Percentiles rank a stretch among this genome's conserved stretches.
Conservation (phyloP, 2,797 vertebrate species). For the Lemur catta region DNA sequence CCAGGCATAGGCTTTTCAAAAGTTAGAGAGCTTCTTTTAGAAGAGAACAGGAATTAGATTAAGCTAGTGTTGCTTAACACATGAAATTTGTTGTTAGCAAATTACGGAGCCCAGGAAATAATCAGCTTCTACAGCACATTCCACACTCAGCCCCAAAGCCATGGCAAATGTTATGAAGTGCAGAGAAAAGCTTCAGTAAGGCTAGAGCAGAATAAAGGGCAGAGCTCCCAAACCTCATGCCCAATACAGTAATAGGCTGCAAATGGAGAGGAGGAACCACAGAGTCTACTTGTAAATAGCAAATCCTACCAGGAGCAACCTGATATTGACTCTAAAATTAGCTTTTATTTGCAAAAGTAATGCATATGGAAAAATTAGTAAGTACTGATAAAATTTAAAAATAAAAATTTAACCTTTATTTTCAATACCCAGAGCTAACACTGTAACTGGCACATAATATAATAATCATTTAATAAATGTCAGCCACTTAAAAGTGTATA, state of each 20-base stretch:
- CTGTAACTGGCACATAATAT: neutral
- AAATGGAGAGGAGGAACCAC: neutral
- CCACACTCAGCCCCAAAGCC: neutral
- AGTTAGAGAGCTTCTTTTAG: neutral
- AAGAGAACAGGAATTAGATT: neutral
- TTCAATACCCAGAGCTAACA: constrained; percentile 15
- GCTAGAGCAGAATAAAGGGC: neutral
- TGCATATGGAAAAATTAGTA: neutral
- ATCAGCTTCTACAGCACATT: neutral
- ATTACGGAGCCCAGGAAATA: neutral
- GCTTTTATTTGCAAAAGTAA: neutral
- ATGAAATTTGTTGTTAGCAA: neutral
- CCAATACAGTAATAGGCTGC: neutral
- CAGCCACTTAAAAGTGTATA: neutral
- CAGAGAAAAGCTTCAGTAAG: neutral
- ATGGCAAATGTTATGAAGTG: neutral
- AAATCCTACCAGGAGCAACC: neutral
- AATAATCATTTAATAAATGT: neutral
- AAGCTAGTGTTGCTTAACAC: neutral
- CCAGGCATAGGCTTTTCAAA: neutral
- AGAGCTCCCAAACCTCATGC: neutral
- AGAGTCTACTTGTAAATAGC: neutral
- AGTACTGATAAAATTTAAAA: neutral
- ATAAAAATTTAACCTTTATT: neutral
- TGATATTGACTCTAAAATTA: neutral